Base-by-base conservation (phyloP, 2,888 invertebrate genomes). In the Pycnomerus fuliginosus region DNA sequence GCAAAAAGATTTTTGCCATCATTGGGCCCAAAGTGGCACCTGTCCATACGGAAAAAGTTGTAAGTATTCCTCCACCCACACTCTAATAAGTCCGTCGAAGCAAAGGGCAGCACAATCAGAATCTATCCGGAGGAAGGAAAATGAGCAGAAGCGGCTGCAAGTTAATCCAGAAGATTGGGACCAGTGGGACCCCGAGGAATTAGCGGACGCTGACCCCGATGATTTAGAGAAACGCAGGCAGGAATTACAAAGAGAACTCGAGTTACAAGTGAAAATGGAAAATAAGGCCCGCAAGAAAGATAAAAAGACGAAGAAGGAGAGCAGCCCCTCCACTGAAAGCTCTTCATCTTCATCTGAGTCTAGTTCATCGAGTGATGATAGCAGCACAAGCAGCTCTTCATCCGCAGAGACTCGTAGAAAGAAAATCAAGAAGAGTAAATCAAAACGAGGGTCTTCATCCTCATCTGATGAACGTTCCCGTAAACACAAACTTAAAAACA, bases 121-220 rank as follows among this genome's bases (percentile, higher is more conserved):
- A n/a, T n/a, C n/a, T n/a, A n/a, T n/a, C n/a, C n/a, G n/a, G n/a
- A n/a, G n/a, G 39, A 80, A 80, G 69, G 82, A 83, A 70, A 80
- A 82, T 69, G 74, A 76, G 51, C 82, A 81, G 70, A 84, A 78
- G 70, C 76, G 83, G 58, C 69, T 82, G 41, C 82, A 80, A 20
- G 20, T 5, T 60, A 80, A 50, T 62, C 81, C 83, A 39, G 83
- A 74, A 43, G 83, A 84, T 68, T 82, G 85, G 73, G 84, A 84
- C 67, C 82, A 82, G 68, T 87, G 86, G 86, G 84, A 86, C 69
- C 85, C 85, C 69, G 84, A 82, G 65, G 84, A 85, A 74, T 71
- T 88, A 72, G 87, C 87, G 69, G 86, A 85, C 75, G 87, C 86
- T 52, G 87, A 88, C 73, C 85, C 87, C 48, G 86, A 87, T 68